Conservation (phyloP, 2,888 invertebrate species). For the Mythimna ferrago region DNA sequence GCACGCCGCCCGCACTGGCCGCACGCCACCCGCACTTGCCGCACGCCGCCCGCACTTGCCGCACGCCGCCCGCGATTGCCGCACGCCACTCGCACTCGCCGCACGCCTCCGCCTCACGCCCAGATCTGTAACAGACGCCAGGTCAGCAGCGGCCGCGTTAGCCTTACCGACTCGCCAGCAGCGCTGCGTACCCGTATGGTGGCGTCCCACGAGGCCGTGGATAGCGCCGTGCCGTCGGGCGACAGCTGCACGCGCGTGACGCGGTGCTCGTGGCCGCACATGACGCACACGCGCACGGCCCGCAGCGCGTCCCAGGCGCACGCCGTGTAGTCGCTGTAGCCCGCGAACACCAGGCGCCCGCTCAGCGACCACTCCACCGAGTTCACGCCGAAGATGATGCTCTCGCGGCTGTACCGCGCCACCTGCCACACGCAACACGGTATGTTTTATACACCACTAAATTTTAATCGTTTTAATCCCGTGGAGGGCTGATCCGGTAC, state of each 20-base stretch:
- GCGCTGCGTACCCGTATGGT: constrained; percentile 72
- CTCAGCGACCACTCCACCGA: constrained; percentile 99
- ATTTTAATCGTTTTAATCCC: too few relatives aligned
- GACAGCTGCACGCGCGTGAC: constrained; percentile 98
- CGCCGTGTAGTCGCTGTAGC: constrained; percentile 99
- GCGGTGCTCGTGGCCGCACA: constrained; percentile 99
- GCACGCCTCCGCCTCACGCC: constrained; percentile 62
- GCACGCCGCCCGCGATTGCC: constrained; percentile 61
- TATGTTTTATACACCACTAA: too few relatives aligned
- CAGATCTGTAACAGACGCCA: constrained; percentile 71
- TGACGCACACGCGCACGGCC: constrained; percentile 96
- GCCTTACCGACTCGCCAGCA: too few relatives aligned
- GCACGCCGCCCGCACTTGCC: background rate
- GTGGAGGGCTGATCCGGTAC: too few relatives aligned
- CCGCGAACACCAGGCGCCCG: constrained; percentile 98
- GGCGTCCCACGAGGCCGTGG: constrained; percentile 98
- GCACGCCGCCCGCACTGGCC: constrained; percentile 61
- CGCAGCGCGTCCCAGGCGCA: constrained; percentile 99
- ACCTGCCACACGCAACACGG: constrained; percentile 75
- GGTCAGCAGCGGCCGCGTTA: too few relatives aligned
- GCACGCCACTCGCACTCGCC: background rate
- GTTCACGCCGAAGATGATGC: constrained; percentile 98
- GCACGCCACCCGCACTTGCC: too few relatives aligned
- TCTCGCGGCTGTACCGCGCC: constrained; percentile 98
- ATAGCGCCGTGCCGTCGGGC: constrained; percentile 99